phyloP scores from a whole-genome alignment of 1,140 invertebrate genomes.

The Drosophila sp. region DNA sequence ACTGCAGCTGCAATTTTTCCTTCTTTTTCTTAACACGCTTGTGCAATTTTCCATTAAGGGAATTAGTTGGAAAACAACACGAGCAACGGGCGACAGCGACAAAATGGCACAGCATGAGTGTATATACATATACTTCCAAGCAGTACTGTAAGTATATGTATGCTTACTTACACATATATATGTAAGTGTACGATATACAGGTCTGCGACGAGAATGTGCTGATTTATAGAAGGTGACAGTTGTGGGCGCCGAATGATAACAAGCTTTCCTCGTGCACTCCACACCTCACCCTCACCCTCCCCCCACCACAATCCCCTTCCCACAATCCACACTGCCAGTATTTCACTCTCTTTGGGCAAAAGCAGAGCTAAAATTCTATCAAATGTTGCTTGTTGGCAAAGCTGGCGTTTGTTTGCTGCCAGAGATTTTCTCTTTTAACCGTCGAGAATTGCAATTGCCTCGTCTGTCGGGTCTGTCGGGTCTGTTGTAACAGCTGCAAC shows the following conservation, averaged over 20 bases:
- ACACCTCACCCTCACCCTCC: not conserved
- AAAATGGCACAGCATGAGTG: constrained; percentile 42
- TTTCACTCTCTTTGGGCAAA: not conserved
- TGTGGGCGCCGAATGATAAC: constrained; percentile 80
- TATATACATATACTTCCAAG: constrained; percentile 43
- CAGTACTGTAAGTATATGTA: constrained; percentile 16
- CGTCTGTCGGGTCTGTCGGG: constrained; percentile 54
- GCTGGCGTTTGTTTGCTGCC: constrained; percentile 22
- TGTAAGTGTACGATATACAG: constrained; percentile 38
- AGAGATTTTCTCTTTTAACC: constrained; percentile 42
- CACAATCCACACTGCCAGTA: no score
- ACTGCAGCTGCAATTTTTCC: constrained; percentile 15
- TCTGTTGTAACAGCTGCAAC: constrained; percentile 78
- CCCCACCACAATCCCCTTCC: not conserved
- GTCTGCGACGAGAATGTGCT: constrained; percentile 54
- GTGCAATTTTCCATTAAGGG: constrained; percentile 77
- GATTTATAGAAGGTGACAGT: constrained; percentile 84
- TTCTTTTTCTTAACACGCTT: constrained; percentile 59
- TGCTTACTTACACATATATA: constrained; percentile 1
- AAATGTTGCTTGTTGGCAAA: constrained; percentile 25
- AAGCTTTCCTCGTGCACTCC: constrained; percentile 48
- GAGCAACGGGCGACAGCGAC: constrained; percentile 30
- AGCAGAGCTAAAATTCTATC: constrained; percentile 29
- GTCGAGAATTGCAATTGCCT: constrained; percentile 30
- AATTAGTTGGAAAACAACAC: constrained; percentile 74